Conservation (phyloP, 2,113 vertebrate genomes). For the Chauna torquata region DNA sequence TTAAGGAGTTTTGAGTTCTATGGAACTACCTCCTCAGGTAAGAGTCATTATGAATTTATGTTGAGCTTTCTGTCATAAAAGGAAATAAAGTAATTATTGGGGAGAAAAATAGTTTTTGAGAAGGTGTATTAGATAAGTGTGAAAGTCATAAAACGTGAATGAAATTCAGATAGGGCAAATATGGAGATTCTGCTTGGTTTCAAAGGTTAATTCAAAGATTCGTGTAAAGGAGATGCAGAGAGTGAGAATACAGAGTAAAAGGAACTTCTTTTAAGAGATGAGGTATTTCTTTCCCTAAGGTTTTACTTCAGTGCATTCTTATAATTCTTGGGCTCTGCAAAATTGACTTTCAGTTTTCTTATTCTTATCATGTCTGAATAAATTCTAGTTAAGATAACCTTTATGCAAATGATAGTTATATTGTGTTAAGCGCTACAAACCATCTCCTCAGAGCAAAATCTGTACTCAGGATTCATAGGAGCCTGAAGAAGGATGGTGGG, state of each 20-base stretch:
- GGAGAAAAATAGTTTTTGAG: background rate
- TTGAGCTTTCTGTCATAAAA: background rate
- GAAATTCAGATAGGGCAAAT: background rate
- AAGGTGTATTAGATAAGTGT: background rate
- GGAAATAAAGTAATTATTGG: background rate
- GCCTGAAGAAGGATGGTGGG: background rate
- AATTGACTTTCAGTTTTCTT: constrained; percentile 34
- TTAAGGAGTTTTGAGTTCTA: background rate
- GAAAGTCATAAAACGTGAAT: background rate
- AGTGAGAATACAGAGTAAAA: background rate
- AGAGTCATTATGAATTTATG: background rate
- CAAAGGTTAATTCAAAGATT: background rate
- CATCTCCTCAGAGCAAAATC: background rate
- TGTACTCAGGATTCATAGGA: background rate
- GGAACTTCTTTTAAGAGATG: background rate
- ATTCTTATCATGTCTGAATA: constrained; percentile 35
- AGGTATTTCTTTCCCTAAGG: constrained; percentile 11
- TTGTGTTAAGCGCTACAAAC: background rate
- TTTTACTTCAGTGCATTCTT: constrained; percentile 35
- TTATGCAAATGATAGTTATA: constrained; percentile 6
- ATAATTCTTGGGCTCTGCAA: constrained; percentile 3
- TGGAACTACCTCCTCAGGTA: background rate
- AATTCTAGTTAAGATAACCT: constrained; percentile 26
- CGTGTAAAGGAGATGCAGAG: background rate
- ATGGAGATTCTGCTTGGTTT: background rate